Evolutionary conservation across 37 sponge, comb jelly and placozoan genomes (phyloP), one percentile per base, ranked within the genome.

Genomic region (Diacarnus erythraeanus): DNA sequence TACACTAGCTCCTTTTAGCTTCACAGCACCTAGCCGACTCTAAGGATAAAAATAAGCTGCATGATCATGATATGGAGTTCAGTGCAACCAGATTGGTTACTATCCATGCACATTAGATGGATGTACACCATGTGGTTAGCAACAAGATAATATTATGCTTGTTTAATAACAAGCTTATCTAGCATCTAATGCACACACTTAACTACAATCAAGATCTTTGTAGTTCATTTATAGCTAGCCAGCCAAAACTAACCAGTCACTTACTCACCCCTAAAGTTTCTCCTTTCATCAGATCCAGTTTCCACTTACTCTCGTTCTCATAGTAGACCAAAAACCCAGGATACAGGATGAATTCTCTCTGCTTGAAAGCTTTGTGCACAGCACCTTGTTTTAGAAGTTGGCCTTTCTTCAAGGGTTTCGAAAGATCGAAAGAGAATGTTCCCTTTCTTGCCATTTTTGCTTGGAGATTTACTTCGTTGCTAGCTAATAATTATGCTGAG

Each of bases 241-340:
- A n/a, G 27, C 61, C 22, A 60, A 6, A 60, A 25, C 61, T 60
- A 60, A 60, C 27, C 9, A 25, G 61, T 17, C 27, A 60, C 6
- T 20, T 20, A 56, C 87, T 77, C 51, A 90, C 91, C 57, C 79
- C 87, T 1, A 90, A 72, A 0, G 91, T 90, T 9, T 81, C 87
- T 8, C 87, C 83, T 42, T 72, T 75, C 56, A 74, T 78, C 23
- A 89, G 54, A 81, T 94, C 94, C 33, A 60, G 17, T 38, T 70
- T 79, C 82, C 84, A 94, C 40, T 83, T 83, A 23, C 42, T 42
- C 31, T 63, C 72, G 26, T 64, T 63, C 20, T 74, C 56, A 74
- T 94, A 94, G 78, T 94, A 94, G 59, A 94, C 91, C 39, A 94
- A 81, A 38, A 90, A 87, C 0, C 94, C 94, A 0, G 91, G 91